These are phyloP conservation scores for Halichondria panicea DNA, from an alignment of 37 sponge, comb jelly and placozoan species.

Conservation along the genomic window DNA sequence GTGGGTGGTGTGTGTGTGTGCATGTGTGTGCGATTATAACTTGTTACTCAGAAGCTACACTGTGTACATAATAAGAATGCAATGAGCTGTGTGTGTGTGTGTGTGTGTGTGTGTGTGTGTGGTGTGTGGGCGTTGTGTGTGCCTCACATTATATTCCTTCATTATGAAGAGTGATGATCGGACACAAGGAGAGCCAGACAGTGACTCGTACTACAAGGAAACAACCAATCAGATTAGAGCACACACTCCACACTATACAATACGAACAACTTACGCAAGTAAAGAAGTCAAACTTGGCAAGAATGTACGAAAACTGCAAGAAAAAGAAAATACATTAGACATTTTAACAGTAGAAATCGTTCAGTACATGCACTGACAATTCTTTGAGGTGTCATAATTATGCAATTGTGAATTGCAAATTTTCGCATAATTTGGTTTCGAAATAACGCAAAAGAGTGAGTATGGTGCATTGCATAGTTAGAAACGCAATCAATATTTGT, in stretches of 20 bases:
- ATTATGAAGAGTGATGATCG: slow-evolving; percentile 21
- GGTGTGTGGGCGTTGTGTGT: neutral
- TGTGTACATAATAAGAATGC: neutral
- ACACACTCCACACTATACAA: neutral
- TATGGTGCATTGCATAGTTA: too few relatives aligned
- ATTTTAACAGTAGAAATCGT: too few relatives aligned
- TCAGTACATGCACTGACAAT: too few relatives aligned
- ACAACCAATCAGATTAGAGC: slow-evolving; percentile 6
- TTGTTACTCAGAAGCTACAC: neutral
- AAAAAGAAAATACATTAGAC: neutral
- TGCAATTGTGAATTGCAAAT: too few relatives aligned
- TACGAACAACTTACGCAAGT: slow-evolving; percentile 65
- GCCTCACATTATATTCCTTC: slow-evolving; percentile 30
- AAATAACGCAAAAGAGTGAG: too few relatives aligned
- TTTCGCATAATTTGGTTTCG: too few relatives aligned
- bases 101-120: neutral
- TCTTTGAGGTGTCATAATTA: too few relatives aligned
- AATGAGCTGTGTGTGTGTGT: neutral
- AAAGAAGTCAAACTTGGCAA: slow-evolving; percentile 69
- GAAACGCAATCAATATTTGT: too few relatives aligned
- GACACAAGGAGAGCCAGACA: slow-evolving; percentile 4
- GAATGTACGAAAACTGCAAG: slow-evolving; percentile 65
- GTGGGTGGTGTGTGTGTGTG: slow-evolving; percentile 4
- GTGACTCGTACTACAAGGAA: neutral
- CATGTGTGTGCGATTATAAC: neutral